Conservation (phyloP, 2,113 vertebrate species). For the Gila orcuttii region DNA sequence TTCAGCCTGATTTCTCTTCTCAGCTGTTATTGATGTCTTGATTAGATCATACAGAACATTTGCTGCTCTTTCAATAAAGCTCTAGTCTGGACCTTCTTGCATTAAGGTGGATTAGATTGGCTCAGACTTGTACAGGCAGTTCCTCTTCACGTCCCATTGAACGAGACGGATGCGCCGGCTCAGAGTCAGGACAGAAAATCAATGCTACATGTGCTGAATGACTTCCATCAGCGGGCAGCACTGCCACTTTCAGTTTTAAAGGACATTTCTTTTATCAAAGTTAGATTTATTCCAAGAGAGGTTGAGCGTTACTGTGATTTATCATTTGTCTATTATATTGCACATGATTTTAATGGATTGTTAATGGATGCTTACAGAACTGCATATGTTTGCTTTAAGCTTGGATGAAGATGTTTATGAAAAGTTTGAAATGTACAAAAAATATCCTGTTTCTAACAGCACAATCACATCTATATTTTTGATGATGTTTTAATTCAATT, state of each 20-base stretch:
- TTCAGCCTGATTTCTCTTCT: constrained; percentile 34
- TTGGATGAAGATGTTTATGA: not conserved
- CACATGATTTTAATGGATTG: not conserved
- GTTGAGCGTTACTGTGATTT: not conserved
- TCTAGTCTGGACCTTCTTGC: not conserved
- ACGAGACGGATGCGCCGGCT: constrained; percentile 33
- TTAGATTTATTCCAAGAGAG: not conserved
- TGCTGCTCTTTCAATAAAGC: constrained; percentile 28
- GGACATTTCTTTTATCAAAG: not conserved
- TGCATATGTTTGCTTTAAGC: not conserved
- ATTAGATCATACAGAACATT: constrained; percentile 28
- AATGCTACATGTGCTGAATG: constrained; percentile 41
- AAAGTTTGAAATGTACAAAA: not conserved
- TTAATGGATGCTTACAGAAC: not conserved
- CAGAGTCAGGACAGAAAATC: constrained; percentile 46
- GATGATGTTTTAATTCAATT: not conserved
- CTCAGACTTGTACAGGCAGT: constrained; percentile 1
- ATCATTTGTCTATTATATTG: not conserved
- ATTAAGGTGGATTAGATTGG: not conserved
- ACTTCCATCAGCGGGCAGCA: constrained; percentile 12
- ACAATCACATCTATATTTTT: not conserved
- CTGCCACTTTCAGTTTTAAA: not conserved
- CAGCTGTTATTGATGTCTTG: constrained; percentile 14
- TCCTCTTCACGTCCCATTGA: constrained; percentile 4
- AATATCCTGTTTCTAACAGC: not conserved